Evolutionary conservation across 2,113 vertebrate genomes (phyloP).

Genomic region (Bagarius yarrelli): DNA sequence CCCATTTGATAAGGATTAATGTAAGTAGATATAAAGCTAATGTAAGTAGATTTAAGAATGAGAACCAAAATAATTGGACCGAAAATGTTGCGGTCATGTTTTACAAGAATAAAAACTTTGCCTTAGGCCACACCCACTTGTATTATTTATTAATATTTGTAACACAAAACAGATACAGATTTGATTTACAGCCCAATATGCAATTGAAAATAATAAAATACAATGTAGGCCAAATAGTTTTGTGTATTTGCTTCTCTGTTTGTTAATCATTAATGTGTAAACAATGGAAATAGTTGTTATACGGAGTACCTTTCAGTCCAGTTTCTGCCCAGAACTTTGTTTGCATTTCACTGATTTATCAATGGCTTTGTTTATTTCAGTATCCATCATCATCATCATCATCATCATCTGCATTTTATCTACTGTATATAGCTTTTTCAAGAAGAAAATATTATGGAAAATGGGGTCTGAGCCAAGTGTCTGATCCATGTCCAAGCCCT

Average conservation of each 20-base stretch:
- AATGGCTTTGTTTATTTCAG: neutral
- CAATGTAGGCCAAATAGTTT: neutral
- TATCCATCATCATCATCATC: conserved; percentile 5
- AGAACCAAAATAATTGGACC: neutral
- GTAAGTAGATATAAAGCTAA: too few species aligned
- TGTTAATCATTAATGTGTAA: neutral
- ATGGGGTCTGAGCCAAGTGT: neutral
- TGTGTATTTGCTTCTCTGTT: neutral
- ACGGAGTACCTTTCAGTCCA: neutral
- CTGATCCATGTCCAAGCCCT: neutral
- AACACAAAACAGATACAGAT: neutral
- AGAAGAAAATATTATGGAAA: conserved; percentile 16
- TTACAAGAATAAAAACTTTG: neutral
- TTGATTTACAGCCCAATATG: neutral
- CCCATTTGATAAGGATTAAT: too few species aligned
- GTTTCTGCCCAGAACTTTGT: conserved; percentile 2
- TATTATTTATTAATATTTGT: neutral
- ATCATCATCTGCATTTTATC: conserved; percentile 14
- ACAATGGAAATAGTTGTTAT: neutral
- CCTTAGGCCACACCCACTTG: neutral
- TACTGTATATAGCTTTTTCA: neutral
- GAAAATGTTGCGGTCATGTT: neutral
- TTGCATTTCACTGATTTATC: conserved; percentile 8
- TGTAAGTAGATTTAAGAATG: neutral
- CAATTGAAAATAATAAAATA: neutral